Conservation (phyloP, 2,888 invertebrate species). For the Yponomeuta plumbellus region DNA sequence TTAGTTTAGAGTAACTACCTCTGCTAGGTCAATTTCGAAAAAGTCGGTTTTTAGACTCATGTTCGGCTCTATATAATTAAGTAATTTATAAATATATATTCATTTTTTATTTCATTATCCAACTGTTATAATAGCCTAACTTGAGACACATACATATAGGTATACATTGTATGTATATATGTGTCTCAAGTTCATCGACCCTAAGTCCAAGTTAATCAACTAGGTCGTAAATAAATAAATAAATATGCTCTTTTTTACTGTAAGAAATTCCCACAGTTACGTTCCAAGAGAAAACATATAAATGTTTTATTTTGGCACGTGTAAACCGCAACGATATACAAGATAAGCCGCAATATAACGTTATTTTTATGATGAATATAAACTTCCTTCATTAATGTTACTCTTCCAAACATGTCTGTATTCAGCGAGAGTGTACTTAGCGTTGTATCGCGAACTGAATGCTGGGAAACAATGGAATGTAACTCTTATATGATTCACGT, state of each 20-base stretch:
- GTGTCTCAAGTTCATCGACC: too few species aligned
- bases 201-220: too few species aligned
- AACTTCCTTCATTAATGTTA: neutral
- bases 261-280: neutral
- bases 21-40: too few species aligned
- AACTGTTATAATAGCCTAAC: too few species aligned
- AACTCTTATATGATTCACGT: neutral
- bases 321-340: neutral
- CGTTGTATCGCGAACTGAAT: neutral
- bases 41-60: too few species aligned
- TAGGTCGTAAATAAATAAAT: too few species aligned
- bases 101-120: too few species aligned
- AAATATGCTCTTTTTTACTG: neutral
- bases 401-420: neutral
- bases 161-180: too few species aligned
- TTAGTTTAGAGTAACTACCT: too few species aligned
- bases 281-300: neutral
- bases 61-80: too few species aligned
- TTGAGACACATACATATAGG: too few species aligned
- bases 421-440: neutral
- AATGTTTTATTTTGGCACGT: neutral
- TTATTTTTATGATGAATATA: constrained; percentile 1
- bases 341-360: neutral
- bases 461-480: neutral
- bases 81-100: too few species aligned